phyloP scores from a whole-genome alignment of 2,797 vertebrate genomes.

The Loriculus beryllinus region DNA sequence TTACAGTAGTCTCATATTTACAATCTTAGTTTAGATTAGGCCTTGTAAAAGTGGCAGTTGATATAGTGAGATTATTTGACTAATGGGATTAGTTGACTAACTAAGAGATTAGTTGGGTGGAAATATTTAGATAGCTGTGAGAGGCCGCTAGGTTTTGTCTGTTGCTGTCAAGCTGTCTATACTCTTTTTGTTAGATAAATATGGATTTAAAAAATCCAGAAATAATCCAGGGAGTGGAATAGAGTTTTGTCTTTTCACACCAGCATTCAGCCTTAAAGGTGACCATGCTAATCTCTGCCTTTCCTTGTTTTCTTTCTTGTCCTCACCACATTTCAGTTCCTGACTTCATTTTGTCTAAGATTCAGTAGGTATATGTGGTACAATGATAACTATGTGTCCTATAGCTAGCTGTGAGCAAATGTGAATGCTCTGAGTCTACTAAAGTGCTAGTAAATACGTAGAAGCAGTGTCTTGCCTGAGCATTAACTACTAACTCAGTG shows the following conservation, averaged over 20 bases:
- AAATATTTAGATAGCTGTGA: not conserved
- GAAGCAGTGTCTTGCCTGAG: not conserved
- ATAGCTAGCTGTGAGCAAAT: not conserved
- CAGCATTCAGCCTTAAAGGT: not conserved
- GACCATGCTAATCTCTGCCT: not conserved
- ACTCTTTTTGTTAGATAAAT: not conserved
- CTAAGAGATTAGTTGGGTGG: not conserved
- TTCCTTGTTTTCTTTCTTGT: not conserved
- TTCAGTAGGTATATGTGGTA: not conserved
- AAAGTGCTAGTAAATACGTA: not conserved
- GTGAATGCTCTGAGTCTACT: not conserved
- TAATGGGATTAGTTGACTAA: not conserved
- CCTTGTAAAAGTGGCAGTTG: not conserved
- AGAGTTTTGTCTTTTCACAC: not conserved
- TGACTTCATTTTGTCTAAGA: not conserved
- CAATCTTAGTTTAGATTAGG: not conserved
- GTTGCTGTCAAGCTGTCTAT: not conserved
- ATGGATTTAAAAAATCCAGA: not conserved
- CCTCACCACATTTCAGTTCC: not conserved
- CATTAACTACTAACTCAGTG: not conserved
- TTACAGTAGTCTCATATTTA: not conserved
- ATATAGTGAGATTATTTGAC: not conserved
- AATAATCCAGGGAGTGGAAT: not conserved
- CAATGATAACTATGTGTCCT: not conserved
- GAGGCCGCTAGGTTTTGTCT: not conserved